These are phyloP conservation scores for Leucophenga varia DNA, from an alignment of 1,140 invertebrate genomes.

Conservation along the genomic window DNA sequence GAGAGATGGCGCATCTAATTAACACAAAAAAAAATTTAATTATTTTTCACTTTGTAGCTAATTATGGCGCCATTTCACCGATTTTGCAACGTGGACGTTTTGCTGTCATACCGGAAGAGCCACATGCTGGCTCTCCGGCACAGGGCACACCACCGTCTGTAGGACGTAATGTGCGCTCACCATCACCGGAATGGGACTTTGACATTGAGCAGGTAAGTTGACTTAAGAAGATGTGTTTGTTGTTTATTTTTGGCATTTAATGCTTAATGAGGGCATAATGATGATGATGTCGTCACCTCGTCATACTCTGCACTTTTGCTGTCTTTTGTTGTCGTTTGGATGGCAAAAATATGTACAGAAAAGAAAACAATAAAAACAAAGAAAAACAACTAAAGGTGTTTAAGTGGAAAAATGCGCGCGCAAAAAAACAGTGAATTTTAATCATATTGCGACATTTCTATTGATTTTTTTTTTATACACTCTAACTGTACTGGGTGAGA, in stretches of 20 bases:
- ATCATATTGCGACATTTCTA: not conserved
- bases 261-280: too few relatives aligned
- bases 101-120: constrained; percentile 56
- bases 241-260: too few relatives aligned
- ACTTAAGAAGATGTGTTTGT: not conserved
- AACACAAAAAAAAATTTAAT: not conserved
- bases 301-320: too few relatives aligned
- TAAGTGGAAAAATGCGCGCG: constrained; percentile 25
- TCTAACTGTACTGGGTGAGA: not conserved
- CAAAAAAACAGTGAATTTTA: constrained; percentile 20
- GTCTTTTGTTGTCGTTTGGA: too few relatives aligned
- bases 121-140: constrained; percentile 48
- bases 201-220: constrained; percentile 54
- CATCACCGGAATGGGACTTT: constrained; percentile 55
- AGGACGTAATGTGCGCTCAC: constrained; percentile 32
- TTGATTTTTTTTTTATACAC: not conserved
- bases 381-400: too few relatives aligned
- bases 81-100: constrained; percentile 54
- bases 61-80: constrained; percentile 55
- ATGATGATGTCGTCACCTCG: too few relatives aligned
- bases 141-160: constrained; percentile 36
- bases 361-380: too few relatives aligned
- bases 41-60: constrained; percentile 27
- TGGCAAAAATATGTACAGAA: too few relatives aligned
- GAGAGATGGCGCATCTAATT: not conserved